A percentile compares a stretch with the other conserved stretches of the same genome.
These are phyloP conservation scores for Acrocephalus scirpaceus DNA, from an alignment of 2,797 vertebrate genomes.

Conservation along the genomic window DNA sequence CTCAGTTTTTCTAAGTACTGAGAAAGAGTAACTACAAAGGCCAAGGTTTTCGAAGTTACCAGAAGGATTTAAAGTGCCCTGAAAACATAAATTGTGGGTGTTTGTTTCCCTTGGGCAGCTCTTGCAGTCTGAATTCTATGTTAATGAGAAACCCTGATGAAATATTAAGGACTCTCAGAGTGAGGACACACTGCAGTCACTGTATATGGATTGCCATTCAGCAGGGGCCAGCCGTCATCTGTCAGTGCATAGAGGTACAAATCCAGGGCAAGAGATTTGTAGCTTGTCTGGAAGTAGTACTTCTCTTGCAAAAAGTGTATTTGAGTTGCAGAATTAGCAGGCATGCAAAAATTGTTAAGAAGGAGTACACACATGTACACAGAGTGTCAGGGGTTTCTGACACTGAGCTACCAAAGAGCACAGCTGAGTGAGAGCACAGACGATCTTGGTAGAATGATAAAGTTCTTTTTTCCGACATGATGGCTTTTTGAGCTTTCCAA, in stretches of 20 bases:
- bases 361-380: not conserved
- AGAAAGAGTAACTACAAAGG: not conserved
- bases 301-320: not conserved
- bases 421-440: not conserved
- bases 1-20: not conserved
- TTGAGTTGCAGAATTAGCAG: not conserved
- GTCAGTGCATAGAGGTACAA: accelerated
- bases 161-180: not conserved
- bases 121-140: not conserved
- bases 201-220: not conserved
- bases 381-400: not conserved
- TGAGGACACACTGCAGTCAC: not conserved
- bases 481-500: not conserved
- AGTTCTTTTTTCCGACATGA: not conserved
- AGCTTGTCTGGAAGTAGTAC: not conserved
- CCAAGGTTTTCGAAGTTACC: not conserved
- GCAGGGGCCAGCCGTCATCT: not conserved
- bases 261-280: not conserved
- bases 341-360: not conserved
- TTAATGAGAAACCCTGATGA: not conserved
- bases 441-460: not conserved
- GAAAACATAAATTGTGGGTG: not conserved
- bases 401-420: not conserved
- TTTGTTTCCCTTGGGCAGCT: not conserved
- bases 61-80: not conserved